Conservation (phyloP, 2,888 invertebrate genomes). For the Caenorhabditis sp. region DNA sequence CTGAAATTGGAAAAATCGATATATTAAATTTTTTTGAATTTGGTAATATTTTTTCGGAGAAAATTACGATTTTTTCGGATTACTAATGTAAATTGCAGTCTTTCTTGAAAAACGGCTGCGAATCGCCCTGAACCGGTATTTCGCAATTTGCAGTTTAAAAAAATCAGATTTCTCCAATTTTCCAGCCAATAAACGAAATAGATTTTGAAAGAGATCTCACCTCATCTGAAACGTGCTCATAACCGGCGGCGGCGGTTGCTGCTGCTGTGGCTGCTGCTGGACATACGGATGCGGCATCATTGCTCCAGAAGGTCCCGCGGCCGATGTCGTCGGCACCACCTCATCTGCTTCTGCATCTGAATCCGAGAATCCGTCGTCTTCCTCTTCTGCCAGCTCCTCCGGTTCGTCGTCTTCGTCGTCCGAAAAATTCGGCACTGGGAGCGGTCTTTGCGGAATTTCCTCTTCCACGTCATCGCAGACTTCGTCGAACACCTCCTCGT, state of each 20-base stretch:
- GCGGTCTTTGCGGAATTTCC: not conserved
- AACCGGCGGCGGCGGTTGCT: too few relatives aligned
- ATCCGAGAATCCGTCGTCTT: constrained; percentile 38
- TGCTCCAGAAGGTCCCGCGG: constrained; percentile 10
- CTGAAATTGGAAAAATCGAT: constrained; percentile 9
- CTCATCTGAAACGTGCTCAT: too few relatives aligned
- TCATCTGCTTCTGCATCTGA: constrained; percentile 38
- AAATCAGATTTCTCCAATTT: not conserved
- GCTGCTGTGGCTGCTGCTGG: too few relatives aligned
- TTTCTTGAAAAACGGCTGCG: too few relatives aligned
- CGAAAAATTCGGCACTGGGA: constrained; percentile 32
- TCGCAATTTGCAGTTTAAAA: not conserved
- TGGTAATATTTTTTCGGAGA: not conserved
- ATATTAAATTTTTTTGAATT: not conserved
- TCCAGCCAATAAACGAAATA: too few relatives aligned
- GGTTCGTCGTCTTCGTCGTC: constrained; percentile 9
- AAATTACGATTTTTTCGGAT: too few relatives aligned
- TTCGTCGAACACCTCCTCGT: constrained; percentile 66
- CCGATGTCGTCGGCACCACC: constrained; percentile 3
- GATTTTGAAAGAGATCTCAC: too few relatives aligned
- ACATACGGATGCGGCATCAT: constrained; percentile 38
- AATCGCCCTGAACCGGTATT: not conserved
- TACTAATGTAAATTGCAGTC: not conserved
- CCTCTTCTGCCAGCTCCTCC: not conserved
- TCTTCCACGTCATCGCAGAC: constrained; percentile 52